Conservation (phyloP, 1,140 invertebrate genomes). For the Sycophila sp. region DNA sequence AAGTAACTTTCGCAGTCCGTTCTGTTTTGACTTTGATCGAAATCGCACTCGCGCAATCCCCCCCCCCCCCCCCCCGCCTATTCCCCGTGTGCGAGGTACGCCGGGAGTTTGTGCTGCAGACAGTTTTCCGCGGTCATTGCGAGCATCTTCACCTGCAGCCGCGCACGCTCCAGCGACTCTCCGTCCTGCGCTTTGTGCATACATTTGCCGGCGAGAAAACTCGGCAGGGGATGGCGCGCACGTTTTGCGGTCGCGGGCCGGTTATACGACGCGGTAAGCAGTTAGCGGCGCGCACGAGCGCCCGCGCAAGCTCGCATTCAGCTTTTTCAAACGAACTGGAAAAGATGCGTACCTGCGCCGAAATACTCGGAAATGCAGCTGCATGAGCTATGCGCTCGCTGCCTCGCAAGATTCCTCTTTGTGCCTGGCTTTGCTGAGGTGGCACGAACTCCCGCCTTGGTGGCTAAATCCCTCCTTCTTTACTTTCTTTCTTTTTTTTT, state of each 20-base stretch:
- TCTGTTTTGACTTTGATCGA: conserved; percentile 22
- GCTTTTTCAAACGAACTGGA: conserved; percentile 46
- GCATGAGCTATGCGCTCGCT: too few relatives aligned
- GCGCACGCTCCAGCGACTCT: conserved; percentile 39
- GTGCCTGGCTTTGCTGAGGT: not conserved
- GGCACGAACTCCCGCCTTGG: too few relatives aligned
- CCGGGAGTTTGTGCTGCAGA: conserved; percentile 35
- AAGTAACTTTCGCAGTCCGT: not conserved
- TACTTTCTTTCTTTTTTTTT: too few relatives aligned
- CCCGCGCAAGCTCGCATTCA: conserved; percentile 31
- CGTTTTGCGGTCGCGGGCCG: conserved; percentile 46
- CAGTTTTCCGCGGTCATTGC: conserved; percentile 35
- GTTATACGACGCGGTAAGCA: conserved; percentile 49
- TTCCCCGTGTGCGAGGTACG: too few relatives aligned
- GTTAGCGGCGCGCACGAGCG: conserved; percentile 33
- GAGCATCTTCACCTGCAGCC: conserved; percentile 45
- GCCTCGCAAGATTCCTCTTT: conserved; percentile 19
- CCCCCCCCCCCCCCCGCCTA: too few relatives aligned
- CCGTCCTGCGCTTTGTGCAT: not conserved
- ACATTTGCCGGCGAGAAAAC: not conserved
- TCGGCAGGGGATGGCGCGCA: conserved; percentile 13
- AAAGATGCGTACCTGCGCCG: conserved; percentile 14
- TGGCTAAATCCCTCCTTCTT: too few relatives aligned
- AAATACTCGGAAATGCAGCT: conserved; percentile 7
- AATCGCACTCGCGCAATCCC: too few relatives aligned